Percentiles rank a stretch among this genome's conserved stretches.
These are phyloP conservation scores for Anastatus disparis DNA, from an alignment of 1,140 invertebrate genomes.

Conservation along the genomic window DNA sequence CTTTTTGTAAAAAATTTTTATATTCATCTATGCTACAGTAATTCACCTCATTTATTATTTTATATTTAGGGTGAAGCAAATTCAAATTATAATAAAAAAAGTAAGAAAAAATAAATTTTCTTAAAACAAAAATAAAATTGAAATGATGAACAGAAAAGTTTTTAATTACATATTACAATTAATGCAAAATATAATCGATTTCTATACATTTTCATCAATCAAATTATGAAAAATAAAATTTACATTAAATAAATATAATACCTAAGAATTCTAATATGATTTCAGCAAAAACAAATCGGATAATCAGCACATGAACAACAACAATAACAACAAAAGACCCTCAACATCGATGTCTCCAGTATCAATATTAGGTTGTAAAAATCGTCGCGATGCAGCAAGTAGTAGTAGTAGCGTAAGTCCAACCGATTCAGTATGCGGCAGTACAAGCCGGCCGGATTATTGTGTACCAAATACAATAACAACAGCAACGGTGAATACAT, in stretches of 20 bases:
- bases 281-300: neutral
- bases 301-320: neutral
- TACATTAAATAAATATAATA: neutral
- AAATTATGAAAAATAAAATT: neutral
- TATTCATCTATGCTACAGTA: too few relatives aligned
- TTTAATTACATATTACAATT: too few relatives aligned
- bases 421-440: neutral
- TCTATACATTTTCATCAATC: too few relatives aligned
- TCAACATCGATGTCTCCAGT: neutral
- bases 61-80: too few relatives aligned
- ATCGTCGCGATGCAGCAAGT: conserved; percentile 24
- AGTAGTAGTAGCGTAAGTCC: conserved; percentile 38
- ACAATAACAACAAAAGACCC: conserved; percentile 4
- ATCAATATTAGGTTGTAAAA: conserved; percentile 15
- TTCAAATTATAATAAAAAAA: too few relatives aligned
- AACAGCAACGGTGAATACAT: conserved; percentile 8
- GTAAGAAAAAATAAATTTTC: too few relatives aligned
- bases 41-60: too few relatives aligned
- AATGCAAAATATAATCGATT: too few relatives aligned
- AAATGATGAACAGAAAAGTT: too few relatives aligned
- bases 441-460: neutral
- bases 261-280: neutral
- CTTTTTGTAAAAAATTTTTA: too few relatives aligned
- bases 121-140: too few relatives aligned
- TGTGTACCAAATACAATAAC: neutral